Evolutionary conservation across 2,113 vertebrate genomes (phyloP), one percentile per base, ranked within the genome.

Genomic region (Sphaerodactylus townsendi): DNA sequence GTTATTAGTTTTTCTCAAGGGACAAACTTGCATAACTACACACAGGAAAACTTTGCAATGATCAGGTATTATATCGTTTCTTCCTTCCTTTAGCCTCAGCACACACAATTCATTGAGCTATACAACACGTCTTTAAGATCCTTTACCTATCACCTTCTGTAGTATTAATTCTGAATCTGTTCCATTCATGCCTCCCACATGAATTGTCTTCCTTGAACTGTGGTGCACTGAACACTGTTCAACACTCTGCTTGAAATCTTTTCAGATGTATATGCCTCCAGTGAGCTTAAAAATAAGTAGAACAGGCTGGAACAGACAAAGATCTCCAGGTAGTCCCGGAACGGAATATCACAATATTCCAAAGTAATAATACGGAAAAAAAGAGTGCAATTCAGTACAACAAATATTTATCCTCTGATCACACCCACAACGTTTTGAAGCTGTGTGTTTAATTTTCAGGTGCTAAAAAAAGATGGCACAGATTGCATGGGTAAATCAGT

Each of bases 141-240:
- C 39, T 37, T 48, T 53, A n/a, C 35, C 28, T 65, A n/a, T 17
- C 5, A 2, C 28, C 28, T 66, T 82, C n/a, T 76, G 44, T 30
- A 76, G 28, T 66, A 39, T 83, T 13, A n/a, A 62, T 37, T 56
- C 33, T 46, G 70, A 82, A 82, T 82, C 25, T 83, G 28, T 83
- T 53, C 15, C 46, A 41, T 73, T 48, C n/a, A 9, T 56, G 56
- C 4, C 2, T 74, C 21, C 5, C 5, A 21, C 70, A 39, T 83
- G 72, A 68, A 62, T 33, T 68, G 46, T n/a, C 59, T 62, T 17
- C 39, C 70, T 68, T 83, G 72, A 53, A 72, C 33, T 53, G 35
- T 41, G 19, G 35, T 30, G 33, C 41, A 37, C 39, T 59, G 35
- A 46, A 35, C 48, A 66, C 41, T 50, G 33, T 13, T 75, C 59